phyloP scores from a whole-genome alignment of 92 coral and sea anemone genomes.

The Bergia sp. region DNA sequence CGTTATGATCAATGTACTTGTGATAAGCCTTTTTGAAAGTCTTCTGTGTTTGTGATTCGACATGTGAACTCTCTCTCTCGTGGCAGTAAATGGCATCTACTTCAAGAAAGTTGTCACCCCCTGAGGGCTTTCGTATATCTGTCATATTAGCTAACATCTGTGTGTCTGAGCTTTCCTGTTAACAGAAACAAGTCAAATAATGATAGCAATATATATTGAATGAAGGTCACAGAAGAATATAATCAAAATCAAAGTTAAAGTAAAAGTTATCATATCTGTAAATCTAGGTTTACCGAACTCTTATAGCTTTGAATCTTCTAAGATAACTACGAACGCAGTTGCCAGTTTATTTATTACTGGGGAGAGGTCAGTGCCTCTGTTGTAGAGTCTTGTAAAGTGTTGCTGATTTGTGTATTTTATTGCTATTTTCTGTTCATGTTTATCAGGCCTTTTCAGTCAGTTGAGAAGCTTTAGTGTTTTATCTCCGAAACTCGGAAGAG shows the following conservation, averaged over 20 bases:
- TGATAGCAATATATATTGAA: neutral
- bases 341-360: too few species aligned
- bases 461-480: too few species aligned
- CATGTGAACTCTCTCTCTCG: neutral
- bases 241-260: neutral
- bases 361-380: too few species aligned
- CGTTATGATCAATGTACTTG: neutral
- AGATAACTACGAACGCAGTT: too few species aligned
- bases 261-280: too few species aligned
- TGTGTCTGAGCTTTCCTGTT: constrained; percentile 16
- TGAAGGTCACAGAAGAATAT: neutral
- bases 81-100: neutral
- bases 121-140: neutral
- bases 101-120: neutral
- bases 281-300: too few species aligned
- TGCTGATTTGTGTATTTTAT: too few species aligned
- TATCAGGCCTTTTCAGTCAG: too few species aligned
- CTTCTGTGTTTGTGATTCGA: neutral
- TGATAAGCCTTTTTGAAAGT: neutral
- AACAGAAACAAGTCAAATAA: neutral
- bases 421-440: too few species aligned
- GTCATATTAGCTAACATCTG: neutral
- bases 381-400: too few species aligned
- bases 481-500: too few species aligned
- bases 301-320: too few species aligned